Evolutionary conservation across 2,113 vertebrate genomes (phyloP).

Genomic region (Cavia porcellus): DNA sequence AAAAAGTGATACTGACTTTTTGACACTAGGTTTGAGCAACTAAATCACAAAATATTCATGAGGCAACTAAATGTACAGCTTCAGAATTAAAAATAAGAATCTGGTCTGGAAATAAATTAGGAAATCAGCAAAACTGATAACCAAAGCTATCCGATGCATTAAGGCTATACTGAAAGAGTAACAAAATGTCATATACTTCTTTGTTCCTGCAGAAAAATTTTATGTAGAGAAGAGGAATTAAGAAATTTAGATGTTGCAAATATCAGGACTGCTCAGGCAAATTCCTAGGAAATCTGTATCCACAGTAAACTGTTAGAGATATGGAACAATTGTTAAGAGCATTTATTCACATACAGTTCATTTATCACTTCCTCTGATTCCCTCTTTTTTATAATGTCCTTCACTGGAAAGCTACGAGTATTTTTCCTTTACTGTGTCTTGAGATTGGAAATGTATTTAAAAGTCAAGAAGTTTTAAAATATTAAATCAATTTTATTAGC

Average conservation of each 20-base stretch:
- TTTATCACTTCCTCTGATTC: background rate
- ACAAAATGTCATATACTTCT: background rate
- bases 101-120: background rate
- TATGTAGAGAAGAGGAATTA: background rate
- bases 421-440: background rate
- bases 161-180: background rate
- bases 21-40: background rate
- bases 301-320: background rate
- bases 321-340: background rate
- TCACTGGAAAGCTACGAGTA: background rate
- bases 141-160: background rate
- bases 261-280: constrained; percentile 16
- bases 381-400: background rate
- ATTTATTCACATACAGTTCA: background rate
- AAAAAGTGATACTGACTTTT: background rate
- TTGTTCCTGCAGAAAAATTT: constrained; percentile 39
- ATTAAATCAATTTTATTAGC: constrained; percentile 4
- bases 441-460: constrained; percentile 20
- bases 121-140: constrained; percentile 56
- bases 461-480: constrained; percentile 34
- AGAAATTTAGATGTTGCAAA: background rate
- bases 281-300: background rate
- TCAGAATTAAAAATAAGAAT: background rate
- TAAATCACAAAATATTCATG: background rate
- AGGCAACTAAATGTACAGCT: constrained; percentile 23